Base-by-base conservation (phyloP, 2,888 invertebrate genomes). In the Macrosoma leucophasiata region DNA sequence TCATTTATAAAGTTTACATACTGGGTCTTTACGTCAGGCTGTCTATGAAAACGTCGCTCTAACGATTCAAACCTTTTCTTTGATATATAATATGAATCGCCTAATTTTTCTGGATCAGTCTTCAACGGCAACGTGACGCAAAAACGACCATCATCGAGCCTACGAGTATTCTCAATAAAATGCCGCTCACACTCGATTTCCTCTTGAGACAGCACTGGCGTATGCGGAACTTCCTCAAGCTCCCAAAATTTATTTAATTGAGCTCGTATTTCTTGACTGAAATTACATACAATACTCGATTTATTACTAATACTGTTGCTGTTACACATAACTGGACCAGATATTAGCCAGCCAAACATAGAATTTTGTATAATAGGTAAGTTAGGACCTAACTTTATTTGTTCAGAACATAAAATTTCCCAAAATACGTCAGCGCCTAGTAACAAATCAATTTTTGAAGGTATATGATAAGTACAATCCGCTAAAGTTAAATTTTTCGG, bases 131-230 rank as follows among this genome's bases (percentile, higher is more conserved):
- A 11, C 27, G 10, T 27, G 27, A 27, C 27, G n/a, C 27, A 27
- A 37, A 54, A 60, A 26, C 47, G 39, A 2, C 55, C 54, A 10
- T 43, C 29, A 10, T 28, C 22, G 32, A 47, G 37, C 12, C 47
- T 34, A 8, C 24, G 27, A 10, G 41, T 39, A 8, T 47, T 51
- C 3, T 42, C 21, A 9, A 18, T 13, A 25, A 58, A 55, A 20
- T 49, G 44, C 8, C 28, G 45, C 37, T 13, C 27, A 27, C 27
- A 27, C 11, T 9, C 27, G 4, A 17, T 12, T 17, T 41, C 36
- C 12, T 56, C 49, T 10, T 46, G 24, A 3, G 49, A 46, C 11
- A 38, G 36, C 18, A 32, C 13, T 14, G 17, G 13, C 11, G 24
- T 26, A 8, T 27, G 8, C 5, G 42, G 38, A 21, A 46, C 15